Conservation (phyloP, 2,797 vertebrate species). For the Gobionotothen gibberifrons region DNA sequence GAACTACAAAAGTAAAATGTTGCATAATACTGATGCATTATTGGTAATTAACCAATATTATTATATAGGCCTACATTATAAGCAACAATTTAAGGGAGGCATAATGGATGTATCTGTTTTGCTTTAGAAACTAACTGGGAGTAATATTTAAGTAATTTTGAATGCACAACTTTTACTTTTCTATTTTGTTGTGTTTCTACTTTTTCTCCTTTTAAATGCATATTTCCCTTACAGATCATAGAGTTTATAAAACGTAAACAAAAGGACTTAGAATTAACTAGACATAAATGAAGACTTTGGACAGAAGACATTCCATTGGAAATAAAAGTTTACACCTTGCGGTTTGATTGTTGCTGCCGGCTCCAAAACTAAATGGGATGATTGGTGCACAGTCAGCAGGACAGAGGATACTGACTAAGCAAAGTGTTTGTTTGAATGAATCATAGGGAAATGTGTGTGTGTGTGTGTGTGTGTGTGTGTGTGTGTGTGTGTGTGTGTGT, state of each 20-base stretch:
- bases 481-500: too few species aligned
- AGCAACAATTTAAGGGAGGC: not conserved
- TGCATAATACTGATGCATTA: not conserved
- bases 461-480: not conserved
- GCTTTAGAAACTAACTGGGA: not conserved
- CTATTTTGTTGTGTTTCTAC: not conserved
- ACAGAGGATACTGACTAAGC: conserved; percentile 43
- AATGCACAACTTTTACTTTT: not conserved
- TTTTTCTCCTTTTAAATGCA: too few species aligned
- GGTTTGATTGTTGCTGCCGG: not conserved
- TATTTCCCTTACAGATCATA: too few species aligned
- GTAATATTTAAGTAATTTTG: not conserved
- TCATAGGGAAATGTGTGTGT: not conserved
- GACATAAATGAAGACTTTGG: not conserved
- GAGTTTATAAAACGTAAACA: not conserved
- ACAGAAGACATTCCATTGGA: not conserved
- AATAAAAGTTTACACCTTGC: not conserved
- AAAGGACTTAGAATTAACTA: not conserved
- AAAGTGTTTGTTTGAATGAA: conserved; percentile 10
- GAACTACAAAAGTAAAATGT: not conserved
- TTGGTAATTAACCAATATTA: not conserved
- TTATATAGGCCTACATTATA: not conserved
- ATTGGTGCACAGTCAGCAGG: conserved; percentile 32
- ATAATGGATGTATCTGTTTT: not conserved
- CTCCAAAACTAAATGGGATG: not conserved